Evolutionary conservation across 2,797 vertebrate genomes (phyloP), one percentile per base, ranked within the genome.

Genomic region (Borostomias antarcticus): DNA sequence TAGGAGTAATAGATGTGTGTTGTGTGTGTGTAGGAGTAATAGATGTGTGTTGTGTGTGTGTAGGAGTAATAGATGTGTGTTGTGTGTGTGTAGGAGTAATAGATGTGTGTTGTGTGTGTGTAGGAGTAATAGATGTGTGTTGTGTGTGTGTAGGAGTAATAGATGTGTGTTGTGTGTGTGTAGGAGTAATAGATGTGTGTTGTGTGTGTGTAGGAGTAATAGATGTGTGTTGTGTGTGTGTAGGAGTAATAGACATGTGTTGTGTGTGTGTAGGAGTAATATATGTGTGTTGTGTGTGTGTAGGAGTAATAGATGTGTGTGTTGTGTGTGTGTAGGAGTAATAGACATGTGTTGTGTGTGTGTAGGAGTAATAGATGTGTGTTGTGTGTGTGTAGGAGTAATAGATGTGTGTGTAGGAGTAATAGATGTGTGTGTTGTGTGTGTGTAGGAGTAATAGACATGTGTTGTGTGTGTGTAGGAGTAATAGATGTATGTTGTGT

Each of bases 231-330:
- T 58, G 57, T 35, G 30, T 40, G 32, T 58, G 29, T 21, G 2
- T 85, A 99, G 97, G 90, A 98, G 95, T 89, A 99, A 99, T 86
- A 93, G 96, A 66, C 96, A 96, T 75, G 98, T 98, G 85, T 98
- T 96, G 0, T n/a, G n/a, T n/a, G 32, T 52, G 33, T n/a, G 47
- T 48, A 23, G 19, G 19, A 25, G 47, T 40, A 28, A 11, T 17
- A n/a, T 56, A 33, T 56, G 11, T 51, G 37, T 13, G 15, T 5
- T n/a, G 15, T 45, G 30, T 25, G 33, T 47, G 43, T 21, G 65
- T 30, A 25, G 4, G 53, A 9, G 26, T 33, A 1, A 7, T 15
- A 7, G 29, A n/a, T 35, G 56, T 33, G 56, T 21, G 29, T 58
- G 57, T n/a, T 58, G 57, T 35, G 30, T 40, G 32, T 58, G 29